These are phyloP conservation scores for Papilio machaon DNA, from an alignment of 1,140 invertebrate species.

Conservation along the genomic window DNA sequence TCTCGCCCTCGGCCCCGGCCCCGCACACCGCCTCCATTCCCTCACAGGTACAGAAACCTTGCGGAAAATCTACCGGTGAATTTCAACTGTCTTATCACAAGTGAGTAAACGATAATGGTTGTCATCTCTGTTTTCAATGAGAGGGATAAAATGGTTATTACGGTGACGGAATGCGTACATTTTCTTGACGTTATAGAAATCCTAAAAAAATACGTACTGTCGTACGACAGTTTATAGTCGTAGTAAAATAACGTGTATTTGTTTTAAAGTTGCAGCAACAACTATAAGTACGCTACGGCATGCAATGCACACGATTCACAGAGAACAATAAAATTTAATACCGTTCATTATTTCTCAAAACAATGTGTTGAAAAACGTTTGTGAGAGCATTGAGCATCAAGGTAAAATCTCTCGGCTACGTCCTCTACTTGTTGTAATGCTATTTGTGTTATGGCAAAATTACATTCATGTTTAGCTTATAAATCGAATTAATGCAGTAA, in stretches of 20 bases:
- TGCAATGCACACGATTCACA: conserved; percentile 4
- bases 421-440: neutral
- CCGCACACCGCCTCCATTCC: conserved; percentile 70
- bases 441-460: neutral
- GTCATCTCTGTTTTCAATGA: neutral
- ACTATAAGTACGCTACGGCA: neutral
- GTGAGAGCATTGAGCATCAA: conserved; percentile 31
- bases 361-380: conserved; percentile 27
- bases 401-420: conserved; percentile 21
- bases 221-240: neutral
- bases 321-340: conserved; percentile 31
- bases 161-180: no score
- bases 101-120: neutral
- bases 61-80: neutral
- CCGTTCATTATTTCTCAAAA: conserved; percentile 26
- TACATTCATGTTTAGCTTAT: neutral
- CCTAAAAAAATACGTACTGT: no score
- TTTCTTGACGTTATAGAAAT: no score
- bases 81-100: neutral
- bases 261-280: neutral
- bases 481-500: neutral
- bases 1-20: conserved; percentile 52
- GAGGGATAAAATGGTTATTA: no score
- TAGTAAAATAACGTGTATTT: neutral
- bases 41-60: neutral